Conservation (phyloP, 1,140 invertebrate genomes). For the Diorhabda carinulata region DNA sequence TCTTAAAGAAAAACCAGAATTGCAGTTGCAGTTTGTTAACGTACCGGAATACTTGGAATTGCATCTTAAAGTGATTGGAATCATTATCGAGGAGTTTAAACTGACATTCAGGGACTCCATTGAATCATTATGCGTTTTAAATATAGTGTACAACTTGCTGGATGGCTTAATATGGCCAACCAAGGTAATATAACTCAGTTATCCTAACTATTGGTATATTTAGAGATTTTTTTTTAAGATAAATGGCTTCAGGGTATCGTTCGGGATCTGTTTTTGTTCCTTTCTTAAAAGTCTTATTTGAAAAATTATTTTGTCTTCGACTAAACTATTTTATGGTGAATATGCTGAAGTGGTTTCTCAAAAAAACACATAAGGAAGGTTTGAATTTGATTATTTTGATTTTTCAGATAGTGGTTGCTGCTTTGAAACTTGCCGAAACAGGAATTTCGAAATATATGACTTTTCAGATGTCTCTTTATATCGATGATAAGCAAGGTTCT, state of each 20-base stretch:
- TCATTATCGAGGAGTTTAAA: conserved; percentile 63
- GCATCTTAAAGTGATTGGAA: conserved; percentile 59
- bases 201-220: neutral
- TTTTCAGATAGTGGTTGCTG: conserved; percentile 62
- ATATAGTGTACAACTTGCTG: conserved; percentile 46
- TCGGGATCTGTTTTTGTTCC: neutral
- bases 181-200: conserved; percentile 36
- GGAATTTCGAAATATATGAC: conserved; percentile 70
- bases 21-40: conserved; percentile 21
- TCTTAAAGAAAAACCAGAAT: conserved; percentile 26
- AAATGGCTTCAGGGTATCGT: neutral
- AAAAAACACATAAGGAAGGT: neutral
- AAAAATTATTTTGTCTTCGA: neutral
- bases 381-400: conserved; percentile 10
- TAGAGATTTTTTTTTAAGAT: neutral
- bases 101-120: conserved; percentile 71
- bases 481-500: conserved; percentile 61
- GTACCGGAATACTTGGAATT: conserved; percentile 50
- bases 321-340: neutral
- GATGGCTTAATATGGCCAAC: conserved; percentile 45
- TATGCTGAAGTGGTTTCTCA: neutral
- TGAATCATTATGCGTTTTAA: conserved; percentile 59
- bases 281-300: neutral
- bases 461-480: conserved; percentile 66
- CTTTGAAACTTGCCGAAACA: conserved; percentile 62